phyloP scores from a whole-genome alignment of 2,113 vertebrate species.

The Thalassarche chlororhynchos region DNA sequence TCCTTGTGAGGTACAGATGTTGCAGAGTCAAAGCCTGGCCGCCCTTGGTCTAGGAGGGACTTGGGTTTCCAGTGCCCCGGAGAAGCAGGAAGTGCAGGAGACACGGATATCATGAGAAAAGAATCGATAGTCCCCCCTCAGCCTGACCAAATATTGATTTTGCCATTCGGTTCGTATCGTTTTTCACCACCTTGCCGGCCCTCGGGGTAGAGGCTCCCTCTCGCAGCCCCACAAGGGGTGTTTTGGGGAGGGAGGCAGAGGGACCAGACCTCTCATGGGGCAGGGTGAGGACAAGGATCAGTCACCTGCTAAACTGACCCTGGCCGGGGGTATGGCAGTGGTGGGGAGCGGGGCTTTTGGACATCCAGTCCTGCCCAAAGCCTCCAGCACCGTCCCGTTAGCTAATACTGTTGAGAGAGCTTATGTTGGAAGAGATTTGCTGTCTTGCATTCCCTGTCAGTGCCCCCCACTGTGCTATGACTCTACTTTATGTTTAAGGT shows the following conservation, averaged over 20 bases:
- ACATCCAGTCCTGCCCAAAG: background rate
- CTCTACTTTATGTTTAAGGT: background rate
- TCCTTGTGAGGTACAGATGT: constrained; percentile 67
- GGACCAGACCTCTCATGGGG: background rate
- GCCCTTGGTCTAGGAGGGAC: constrained; percentile 57
- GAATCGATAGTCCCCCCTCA: constrained; percentile 50
- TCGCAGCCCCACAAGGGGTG: background rate
- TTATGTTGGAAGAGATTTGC: background rate
- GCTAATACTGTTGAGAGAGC: background rate
- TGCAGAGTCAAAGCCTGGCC: constrained; percentile 53
- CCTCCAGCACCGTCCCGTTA: background rate
- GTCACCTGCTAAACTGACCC: background rate
- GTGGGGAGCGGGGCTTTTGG: background rate
- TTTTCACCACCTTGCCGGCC: background rate
- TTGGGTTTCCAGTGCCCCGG: constrained; percentile 49
- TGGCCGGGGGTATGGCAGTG: background rate
- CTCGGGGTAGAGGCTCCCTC: background rate
- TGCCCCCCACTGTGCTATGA: background rate
- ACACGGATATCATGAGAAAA: constrained; percentile 68
- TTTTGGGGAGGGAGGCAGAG: background rate
- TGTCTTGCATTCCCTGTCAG: background rate
- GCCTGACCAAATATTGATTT: constrained; percentile 69
- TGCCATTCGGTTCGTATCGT: constrained; percentile 28
- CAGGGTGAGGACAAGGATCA: background rate
- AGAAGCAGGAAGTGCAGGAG: constrained; percentile 65